Evolutionary conservation across 2,113 vertebrate species (phyloP), one percentile per base, ranked within the genome.

Genomic region (Turdus rufiventris): DNA sequence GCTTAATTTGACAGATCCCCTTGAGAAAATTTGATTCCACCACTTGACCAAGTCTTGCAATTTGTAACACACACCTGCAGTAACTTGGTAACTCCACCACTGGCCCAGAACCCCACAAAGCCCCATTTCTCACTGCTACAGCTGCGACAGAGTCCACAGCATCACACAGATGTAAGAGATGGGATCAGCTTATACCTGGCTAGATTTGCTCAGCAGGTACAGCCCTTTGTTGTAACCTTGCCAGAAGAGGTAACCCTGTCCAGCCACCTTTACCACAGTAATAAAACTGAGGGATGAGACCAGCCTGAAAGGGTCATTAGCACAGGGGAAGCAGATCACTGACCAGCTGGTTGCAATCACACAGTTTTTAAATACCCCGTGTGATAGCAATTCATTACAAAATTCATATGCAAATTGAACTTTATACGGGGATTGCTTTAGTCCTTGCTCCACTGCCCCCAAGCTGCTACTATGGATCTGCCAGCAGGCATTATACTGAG

Each of bases 41-140:
- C 14, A 5, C 42, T 54, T 70, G 6, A 20, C 8, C 8, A 29
- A 61, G 26, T 10, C 12, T n/a, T 60, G 29, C 19, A n/a, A 28
- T 58, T 84, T 34, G 5, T 12, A 74, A 42, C 21, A 60, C 21
- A 60, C 14, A 53, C 6, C 7, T 5, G 1, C 18, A 74, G 29
- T 6, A 51, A 50, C 5, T 1, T 42, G 36, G 0, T 23, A n/a
- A 62, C 54, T 47, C 85, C 60, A 34, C 8, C 34, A 50, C n/a
- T 50, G 28, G 6, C 47, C 43, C 50, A 10, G 18, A 38, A 50
- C 12, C 10, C 26, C 36, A 53, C 9, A 21, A 54, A 47, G 8
- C 8, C 3, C 6, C 1, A 0, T 24, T 53, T 40, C 19, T 28
- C 18, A 1, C 20, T 38, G 9, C 56, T 26, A 11, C 16, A 83